Base-by-base conservation (phyloP, 1,140 invertebrate genomes). In the Chymomyza costata region DNA sequence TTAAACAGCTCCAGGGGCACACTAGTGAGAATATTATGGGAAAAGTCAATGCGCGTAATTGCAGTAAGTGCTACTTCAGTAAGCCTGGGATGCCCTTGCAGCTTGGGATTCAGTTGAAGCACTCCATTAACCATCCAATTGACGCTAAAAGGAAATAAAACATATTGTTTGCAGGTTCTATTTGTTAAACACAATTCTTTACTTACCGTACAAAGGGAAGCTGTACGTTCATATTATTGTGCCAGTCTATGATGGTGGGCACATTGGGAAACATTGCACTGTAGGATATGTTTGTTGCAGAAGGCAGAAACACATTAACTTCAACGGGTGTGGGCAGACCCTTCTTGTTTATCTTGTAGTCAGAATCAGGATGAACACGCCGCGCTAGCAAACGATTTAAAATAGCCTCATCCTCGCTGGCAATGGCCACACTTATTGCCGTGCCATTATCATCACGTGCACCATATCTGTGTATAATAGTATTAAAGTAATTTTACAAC, bases 191-290 rank as follows among this genome's bases (percentile, higher is more conserved):
- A 34, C 15, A 30, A 3, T 21, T 43, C 3, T 34, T 28, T 18
- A 53, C 50, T 47, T 44, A 78, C 21, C 89, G 87, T 15, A 94
- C 90, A 82, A 91, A 87, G 65, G 88, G 87, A 21, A 94, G 83
- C 58, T 90, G 89, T 5, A 82, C 91, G 91, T 80, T 84, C 41
- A 91, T 90, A 63, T 95, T 91, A 65, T 93, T 91, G 63, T 98
- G 93, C 97, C 97, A 99, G 86, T 97, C 95, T 2, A 99, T 90
- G 90, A 97, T 96, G 0, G 97, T 95, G 0, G 97, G 90, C 15
- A 30, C 91, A 41, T 92, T 92, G 3, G 97, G 96, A 81, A 95
- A 95, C 50, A 96, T 89, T 3, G 92, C 90, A 58, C 91, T 92
- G 82, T 93, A 93, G 0, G 92, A 93, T 21, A 94, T 88, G 55